Evolutionary conservation across 2,113 vertebrate genomes (phyloP).

Genomic region (Lutjanus erythropterus): DNA sequence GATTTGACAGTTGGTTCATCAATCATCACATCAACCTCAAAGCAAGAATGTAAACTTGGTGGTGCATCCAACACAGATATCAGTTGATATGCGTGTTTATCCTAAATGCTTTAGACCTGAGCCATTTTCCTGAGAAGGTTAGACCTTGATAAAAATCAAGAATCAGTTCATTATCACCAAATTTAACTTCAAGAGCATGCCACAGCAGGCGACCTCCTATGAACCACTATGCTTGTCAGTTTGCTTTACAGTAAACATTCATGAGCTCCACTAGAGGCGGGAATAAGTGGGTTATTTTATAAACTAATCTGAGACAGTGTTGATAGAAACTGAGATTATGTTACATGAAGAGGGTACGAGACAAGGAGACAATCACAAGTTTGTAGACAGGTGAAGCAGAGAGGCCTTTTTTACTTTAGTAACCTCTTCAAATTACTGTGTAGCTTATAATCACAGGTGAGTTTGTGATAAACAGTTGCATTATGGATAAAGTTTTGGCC

Average conservation of each 20-base stretch:
- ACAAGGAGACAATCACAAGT: neutral
- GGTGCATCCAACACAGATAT: neutral
- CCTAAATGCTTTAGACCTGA: neutral
- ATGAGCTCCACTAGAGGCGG: neutral
- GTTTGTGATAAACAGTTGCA: too few relatives aligned
- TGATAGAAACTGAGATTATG: neutral
- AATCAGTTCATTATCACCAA: neutral
- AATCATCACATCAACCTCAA: neutral
- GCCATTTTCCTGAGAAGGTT: neutral
- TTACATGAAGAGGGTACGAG: neutral
- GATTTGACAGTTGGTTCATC: neutral
- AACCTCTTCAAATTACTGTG: neutral
- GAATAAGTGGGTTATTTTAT: neutral
- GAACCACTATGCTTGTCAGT: neutral
- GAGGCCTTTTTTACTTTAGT: neutral
- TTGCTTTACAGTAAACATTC: constrained; percentile 26
- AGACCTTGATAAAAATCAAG: neutral
- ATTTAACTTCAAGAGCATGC: neutral
- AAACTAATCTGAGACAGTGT: neutral
- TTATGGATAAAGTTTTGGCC: too few relatives aligned
- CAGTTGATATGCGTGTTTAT: neutral
- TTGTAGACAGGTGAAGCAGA: neutral
- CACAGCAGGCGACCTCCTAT: neutral
- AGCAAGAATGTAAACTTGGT: neutral
- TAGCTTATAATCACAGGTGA: neutral